phyloP scores from a whole-genome alignment of 1,140 invertebrate species.

The Bombus superbus region DNA sequence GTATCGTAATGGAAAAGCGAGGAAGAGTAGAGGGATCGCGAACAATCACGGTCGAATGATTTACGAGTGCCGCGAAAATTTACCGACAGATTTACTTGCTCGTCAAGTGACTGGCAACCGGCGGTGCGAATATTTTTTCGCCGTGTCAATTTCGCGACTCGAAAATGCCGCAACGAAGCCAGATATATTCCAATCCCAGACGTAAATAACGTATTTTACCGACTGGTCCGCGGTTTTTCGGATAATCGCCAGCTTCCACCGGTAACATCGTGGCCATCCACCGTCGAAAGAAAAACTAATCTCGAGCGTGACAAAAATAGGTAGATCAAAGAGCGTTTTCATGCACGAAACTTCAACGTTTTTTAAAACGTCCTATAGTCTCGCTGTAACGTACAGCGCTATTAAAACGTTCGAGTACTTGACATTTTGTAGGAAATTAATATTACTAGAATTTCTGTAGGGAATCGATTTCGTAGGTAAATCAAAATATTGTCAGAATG shows the following conservation, averaged over 20 bases:
- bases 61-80: neutral
- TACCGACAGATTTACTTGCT: slow-evolving; percentile 16
- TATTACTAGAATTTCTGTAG: too few species aligned
- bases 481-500: too few species aligned
- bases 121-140: neutral
- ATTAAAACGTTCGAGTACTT: neutral
- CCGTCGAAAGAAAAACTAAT: slow-evolving; percentile 1
- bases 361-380: neutral
- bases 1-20: neutral
- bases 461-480: too few species aligned
- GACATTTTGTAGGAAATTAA: neutral
- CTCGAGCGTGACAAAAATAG: slow-evolving; percentile 3
- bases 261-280: neutral
- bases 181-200: slow-evolving; percentile 10
- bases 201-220: slow-evolving; percentile 42
- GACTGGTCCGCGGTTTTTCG: neutral
- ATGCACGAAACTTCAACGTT: neutral
- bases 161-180: slow-evolving; percentile 3
- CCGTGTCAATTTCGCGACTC: slow-evolving; percentile 29
- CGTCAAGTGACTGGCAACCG: slow-evolving; percentile 10
- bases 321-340: neutral
- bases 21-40: neutral
- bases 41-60: neutral
- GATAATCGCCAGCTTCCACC: slow-evolving; percentile 6
- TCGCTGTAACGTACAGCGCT: neutral